Conservation (phyloP, 92 coral and sea anemone genomes). For the Metridium senile region DNA sequence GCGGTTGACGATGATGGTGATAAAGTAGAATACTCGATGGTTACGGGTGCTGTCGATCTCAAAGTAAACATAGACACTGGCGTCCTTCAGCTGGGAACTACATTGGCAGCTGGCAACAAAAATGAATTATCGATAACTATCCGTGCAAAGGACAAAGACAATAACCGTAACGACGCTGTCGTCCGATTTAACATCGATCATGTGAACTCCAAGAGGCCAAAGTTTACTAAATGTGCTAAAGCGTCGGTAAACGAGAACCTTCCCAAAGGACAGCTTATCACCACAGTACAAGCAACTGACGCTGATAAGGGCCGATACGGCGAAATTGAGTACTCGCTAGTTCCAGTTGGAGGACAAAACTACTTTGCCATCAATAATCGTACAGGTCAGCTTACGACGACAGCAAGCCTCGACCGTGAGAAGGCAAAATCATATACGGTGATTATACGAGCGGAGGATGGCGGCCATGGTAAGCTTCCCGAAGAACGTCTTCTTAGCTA, state of each 20-base stretch:
- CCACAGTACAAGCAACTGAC: constrained; percentile 65
- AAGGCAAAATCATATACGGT: constrained; percentile 47
- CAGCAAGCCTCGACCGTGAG: constrained; percentile 79
- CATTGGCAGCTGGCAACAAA: constrained; percentile 33
- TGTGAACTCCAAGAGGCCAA: constrained; percentile 76
- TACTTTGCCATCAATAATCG: constrained; percentile 76
- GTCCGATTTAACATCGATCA: constrained; percentile 78
- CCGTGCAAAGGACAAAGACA: constrained; percentile 59
- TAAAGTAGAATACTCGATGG: constrained; percentile 47
- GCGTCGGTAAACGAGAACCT: constrained; percentile 72
- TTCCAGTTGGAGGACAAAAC: constrained; percentile 54
- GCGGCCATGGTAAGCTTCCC: constrained; percentile 69
- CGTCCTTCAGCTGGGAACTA: constrained; percentile 48
- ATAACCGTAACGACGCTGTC: constrained; percentile 43
- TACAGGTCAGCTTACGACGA: constrained; percentile 77
- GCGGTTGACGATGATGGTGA: constrained; percentile 85
- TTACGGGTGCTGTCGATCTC: constrained; percentile 35
- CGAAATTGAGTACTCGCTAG: constrained; percentile 70
- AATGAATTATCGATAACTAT: constrained; percentile 64
- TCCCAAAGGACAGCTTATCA: constrained; percentile 57
- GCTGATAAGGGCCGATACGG: constrained; percentile 81
- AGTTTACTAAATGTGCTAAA: constrained; percentile 61
- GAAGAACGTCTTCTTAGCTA: constrained; percentile 76
- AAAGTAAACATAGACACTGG: constrained; percentile 48
- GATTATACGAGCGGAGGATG: constrained; percentile 82